Evolutionary conservation across 2,113 vertebrate species (phyloP).

Genomic region (Himantopus leucocephalus): DNA sequence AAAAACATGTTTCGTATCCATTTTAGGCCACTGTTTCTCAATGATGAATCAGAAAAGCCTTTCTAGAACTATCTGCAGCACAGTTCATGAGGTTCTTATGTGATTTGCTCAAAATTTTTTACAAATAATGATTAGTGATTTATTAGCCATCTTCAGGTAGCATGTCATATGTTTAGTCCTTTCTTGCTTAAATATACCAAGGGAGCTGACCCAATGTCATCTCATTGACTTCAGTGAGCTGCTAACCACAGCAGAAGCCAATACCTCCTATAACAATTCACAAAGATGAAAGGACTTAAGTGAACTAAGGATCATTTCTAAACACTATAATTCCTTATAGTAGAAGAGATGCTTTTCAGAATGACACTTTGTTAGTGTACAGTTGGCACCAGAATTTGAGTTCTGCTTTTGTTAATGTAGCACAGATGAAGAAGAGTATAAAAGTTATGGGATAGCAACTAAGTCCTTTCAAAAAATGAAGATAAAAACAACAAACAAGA

Average conservation of each 20-base stretch:
- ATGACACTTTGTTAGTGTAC: not conserved
- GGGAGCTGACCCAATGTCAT: not conserved
- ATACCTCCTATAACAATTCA: not conserved
- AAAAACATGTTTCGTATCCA: accelerated
- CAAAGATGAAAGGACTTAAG: not conserved
- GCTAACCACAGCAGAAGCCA: not conserved
- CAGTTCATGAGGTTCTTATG: not conserved
- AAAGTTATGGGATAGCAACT: not conserved
- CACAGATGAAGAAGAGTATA: not conserved
- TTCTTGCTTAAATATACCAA: not conserved
- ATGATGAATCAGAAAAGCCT: not conserved
- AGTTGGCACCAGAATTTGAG: not conserved
- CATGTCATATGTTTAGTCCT: not conserved
- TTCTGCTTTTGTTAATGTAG: not conserved
- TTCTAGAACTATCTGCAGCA: not conserved
- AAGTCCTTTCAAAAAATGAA: not conserved
- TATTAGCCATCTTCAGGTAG: not conserved
- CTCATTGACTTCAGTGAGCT: not conserved
- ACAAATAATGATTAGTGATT: not conserved
- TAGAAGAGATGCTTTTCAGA: not conserved
- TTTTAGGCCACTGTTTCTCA: not conserved
- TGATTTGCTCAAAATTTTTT: not conserved
- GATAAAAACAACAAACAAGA: not conserved
- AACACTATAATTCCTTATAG: not conserved
- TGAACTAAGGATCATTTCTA: not conserved